Evolutionary conservation across 2,797 vertebrate species (phyloP).

Genomic region (Chelonia mydas): DNA sequence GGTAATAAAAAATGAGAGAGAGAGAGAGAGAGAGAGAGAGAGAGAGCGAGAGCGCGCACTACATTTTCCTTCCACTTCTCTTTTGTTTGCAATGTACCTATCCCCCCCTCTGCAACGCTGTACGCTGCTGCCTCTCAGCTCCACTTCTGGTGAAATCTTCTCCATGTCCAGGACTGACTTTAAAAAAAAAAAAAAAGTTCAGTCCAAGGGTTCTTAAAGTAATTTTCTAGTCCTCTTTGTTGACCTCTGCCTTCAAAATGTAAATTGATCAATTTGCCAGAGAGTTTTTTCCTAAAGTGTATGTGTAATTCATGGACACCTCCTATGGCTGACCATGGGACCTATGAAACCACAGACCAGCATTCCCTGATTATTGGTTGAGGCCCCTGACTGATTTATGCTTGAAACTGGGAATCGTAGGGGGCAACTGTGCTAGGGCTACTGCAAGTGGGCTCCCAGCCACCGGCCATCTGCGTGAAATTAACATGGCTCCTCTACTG

Average conservation of each 20-base stretch:
- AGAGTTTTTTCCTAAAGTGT: background rate
- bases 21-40: no score
- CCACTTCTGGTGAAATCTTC: background rate
- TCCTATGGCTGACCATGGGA: background rate
- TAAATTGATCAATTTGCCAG: background rate
- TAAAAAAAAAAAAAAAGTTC: background rate
- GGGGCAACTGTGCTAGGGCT: background rate
- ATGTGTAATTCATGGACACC: background rate
- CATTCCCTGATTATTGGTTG: background rate
- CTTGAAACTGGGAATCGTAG: background rate
- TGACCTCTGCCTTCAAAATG: background rate
- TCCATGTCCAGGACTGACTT: background rate
- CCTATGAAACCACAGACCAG: background rate
- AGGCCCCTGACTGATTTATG: background rate
- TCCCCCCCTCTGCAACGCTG: background rate
- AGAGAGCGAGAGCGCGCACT: background rate
- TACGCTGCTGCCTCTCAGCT: background rate
- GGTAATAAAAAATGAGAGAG: background rate
- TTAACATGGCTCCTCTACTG: background rate
- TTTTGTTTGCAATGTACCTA: background rate
- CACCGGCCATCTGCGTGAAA: accelerated
- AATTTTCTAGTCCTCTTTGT: background rate
- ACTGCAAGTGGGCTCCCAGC: background rate
- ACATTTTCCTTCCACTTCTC: background rate
- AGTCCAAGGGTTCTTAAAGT: background rate